Evolutionary conservation across 2,888 invertebrate genomes (phyloP), one percentile per base, ranked within the genome.

Genomic region (Linyphia triangularis): DNA sequence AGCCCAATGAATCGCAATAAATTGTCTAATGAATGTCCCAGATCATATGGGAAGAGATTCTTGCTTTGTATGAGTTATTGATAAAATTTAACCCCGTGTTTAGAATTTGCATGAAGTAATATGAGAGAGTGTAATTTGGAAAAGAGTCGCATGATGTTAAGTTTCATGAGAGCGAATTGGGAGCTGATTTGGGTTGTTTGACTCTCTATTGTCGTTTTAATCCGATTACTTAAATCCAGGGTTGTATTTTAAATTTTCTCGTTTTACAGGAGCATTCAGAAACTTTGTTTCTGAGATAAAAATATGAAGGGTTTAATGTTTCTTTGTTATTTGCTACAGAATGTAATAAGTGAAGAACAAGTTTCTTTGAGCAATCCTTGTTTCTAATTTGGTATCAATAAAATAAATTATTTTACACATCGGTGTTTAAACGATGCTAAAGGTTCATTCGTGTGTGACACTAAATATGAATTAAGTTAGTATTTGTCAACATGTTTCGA

Each of bases 21-120:
- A 83, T 83, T 65, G 73, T 63, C 73, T 83, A 83, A 83, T 83
- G 83, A 83, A 73, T 51, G 65, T 73, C n/a, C 24, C 24, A 43
- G 61, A 79, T 79, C 79, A 79, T 79, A 67, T 19, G 30, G 30
- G 30, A 67, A 30, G 51, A 51, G 30, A 28, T 28, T 51, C 43
- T 2, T 65, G 26, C 72, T 63, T 63, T 40, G 82, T 63, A 26
- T 72, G 72, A 82, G 61, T 82, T 82, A 72, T 82, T 72, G 61
- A 24, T 37, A 43, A 72, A 82, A 82, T 72, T 82, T 40, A 24
- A 61, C 72, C 2, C 37, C 16, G 30, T 79, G 51, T 67, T 79
- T 65, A 30, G 30, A 33, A 51, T 67, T 30, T 63, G 26, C 40
- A 26, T n/a, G 16, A n/a, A 10, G 30, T 37, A 79, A 37, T 30